Percentiles rank a stretch among this genome's conserved stretches.
Conservation (phyloP, 2,113 vertebrate species). For the Aythya baeri region DNA sequence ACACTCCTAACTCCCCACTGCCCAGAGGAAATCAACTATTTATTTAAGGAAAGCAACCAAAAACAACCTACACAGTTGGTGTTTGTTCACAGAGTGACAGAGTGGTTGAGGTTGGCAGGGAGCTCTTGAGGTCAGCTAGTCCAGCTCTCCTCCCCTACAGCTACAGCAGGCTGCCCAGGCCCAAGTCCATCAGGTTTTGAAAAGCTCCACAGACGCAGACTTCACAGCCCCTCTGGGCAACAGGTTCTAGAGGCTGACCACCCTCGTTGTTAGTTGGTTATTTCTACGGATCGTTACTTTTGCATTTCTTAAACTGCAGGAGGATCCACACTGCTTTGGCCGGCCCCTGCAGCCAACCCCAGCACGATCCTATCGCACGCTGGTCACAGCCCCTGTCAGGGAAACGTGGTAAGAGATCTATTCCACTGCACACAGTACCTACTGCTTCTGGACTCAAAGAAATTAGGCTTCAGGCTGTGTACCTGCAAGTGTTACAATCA, state of each 20-base stretch:
- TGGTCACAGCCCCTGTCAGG: not conserved
- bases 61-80: not conserved
- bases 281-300: not conserved
- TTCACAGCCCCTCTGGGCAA: not conserved
- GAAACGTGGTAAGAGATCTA: fast-evolving
- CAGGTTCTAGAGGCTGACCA: not conserved
- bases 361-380: not conserved
- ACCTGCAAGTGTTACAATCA: not conserved
- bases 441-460: not conserved
- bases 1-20: not conserved
- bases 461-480: not conserved
- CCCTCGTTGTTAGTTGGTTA: not conserved
- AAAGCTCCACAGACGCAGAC: not conserved
- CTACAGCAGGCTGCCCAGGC: not conserved
- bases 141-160: not conserved
- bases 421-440: not conserved
- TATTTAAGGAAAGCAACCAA: not conserved
- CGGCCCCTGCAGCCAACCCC: not conserved
- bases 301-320: not conserved
- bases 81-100: not conserved
- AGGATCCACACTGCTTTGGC: not conserved
- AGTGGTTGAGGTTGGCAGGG: not conserved
- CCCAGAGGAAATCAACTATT: not conserved
- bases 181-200: not conserved
- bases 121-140: not conserved